A percentile compares a stretch with the other conserved stretches of the same genome.
These are phyloP conservation scores for Drosophila virilis DNA, from an alignment of 1,140 invertebrate species.

Conservation along the genomic window DNA sequence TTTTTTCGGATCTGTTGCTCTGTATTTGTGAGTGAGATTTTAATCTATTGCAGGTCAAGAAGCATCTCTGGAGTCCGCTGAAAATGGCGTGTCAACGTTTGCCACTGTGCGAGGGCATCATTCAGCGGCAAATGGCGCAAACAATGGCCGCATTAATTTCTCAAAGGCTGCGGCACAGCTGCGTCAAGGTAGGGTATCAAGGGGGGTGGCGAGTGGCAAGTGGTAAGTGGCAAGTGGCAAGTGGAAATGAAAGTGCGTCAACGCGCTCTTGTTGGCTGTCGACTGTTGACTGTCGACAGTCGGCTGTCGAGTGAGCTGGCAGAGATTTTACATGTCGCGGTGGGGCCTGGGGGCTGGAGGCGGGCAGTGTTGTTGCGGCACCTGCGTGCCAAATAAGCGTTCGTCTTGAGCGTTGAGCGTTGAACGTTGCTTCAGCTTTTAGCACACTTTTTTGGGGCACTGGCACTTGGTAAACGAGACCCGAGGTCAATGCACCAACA, in stretches of 20 bases:
- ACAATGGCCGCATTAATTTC: conserved; percentile 54
- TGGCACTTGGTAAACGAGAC: background rate
- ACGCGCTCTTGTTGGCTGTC: conserved; percentile 49
- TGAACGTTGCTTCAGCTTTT: background rate
- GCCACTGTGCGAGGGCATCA: conserved; percentile 37
- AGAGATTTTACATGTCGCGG: conserved; percentile 50
- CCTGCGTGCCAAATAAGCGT: conserved; percentile 66
- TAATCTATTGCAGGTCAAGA: background rate
- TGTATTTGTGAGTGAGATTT: no score
- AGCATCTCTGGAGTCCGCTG: background rate
- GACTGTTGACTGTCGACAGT: conserved; percentile 38
- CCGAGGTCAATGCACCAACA: conserved; percentile 61
- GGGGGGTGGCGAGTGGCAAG: background rate
- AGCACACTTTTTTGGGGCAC: conserved; percentile 35
- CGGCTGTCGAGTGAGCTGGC: conserved; percentile 39
- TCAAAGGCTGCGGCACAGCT: conserved; percentile 54
- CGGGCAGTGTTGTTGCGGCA: conserved; percentile 22
- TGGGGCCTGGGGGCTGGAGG: no score
- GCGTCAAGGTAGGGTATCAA: conserved; percentile 5
- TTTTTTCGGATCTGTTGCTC: no score
- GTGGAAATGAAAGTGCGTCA: conserved; percentile 40
- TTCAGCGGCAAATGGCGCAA: conserved; percentile 37
- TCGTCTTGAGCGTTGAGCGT: conserved; percentile 28
- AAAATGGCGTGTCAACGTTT: conserved; percentile 5
- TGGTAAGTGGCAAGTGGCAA: background rate